Base-by-base conservation (phyloP, 2,888 invertebrate genomes). In the Caenorhabditis plicata region DNA sequence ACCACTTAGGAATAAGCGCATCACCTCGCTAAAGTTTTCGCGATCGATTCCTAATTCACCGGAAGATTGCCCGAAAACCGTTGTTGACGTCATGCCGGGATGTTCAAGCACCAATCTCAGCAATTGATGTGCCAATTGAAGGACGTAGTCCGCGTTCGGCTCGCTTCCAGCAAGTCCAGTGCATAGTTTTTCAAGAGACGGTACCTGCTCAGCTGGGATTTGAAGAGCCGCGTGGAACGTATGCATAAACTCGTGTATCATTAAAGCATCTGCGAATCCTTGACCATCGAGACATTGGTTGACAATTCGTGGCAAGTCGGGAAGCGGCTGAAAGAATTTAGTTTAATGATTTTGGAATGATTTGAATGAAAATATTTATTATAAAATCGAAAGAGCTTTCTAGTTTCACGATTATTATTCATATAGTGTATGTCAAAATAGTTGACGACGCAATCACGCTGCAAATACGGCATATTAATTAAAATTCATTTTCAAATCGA, bases 211-310 rank as follows among this genome's bases (percentile, higher is more conserved):
- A n/a, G n/a, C 87, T n/a, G n/a, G n/a, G n/a, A n/a, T n/a, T n/a
- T n/a, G n/a, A n/a, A n/a, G n/a, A n/a, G n/a, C n/a, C n/a, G n/a
- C n/a, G n/a, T n/a, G n/a, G n/a, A n/a, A n/a, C n/a, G n/a, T n/a
- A n/a, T n/a, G n/a, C n/a, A 95, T 85, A 82, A 96, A 96, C 84
- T 96, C 95, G 80, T 90, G 90, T n/a, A 92, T 89, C 89, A 95
- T 94, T 20, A 96, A 85, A 36, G 90, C 85, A 82, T 95, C 91
- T 0, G 91, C 89, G 85, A 93, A 91, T 0, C 93, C 92, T 80
- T 90, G 88, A 0, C 92, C 92, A 1, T 90, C 86, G 45, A 96
- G 84, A 78, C 88, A 87, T 49, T 91, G 84, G 1, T 90, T 90
- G 0, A 89, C 87, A 71, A 95, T 87, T 68, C 92, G 85, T 49